Percentiles rank a stretch among this genome's conserved stretches.
Conservation (phyloP, 1,140 invertebrate genomes). For the Cherax destructor region DNA sequence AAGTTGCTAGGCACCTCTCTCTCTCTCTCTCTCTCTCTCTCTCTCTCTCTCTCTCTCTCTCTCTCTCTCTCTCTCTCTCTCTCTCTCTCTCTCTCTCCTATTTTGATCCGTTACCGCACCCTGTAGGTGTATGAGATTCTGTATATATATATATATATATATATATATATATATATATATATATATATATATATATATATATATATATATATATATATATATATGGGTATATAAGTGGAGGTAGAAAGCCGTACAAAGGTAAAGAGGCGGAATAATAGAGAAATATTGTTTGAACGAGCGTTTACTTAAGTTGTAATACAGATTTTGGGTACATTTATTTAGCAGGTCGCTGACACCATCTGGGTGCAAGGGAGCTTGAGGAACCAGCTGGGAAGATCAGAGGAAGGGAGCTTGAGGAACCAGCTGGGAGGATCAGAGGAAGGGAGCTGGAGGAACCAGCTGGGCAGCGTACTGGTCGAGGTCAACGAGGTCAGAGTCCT, state of each 20-base stretch:
- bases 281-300: no score
- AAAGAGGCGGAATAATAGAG: no score
- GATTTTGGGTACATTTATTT: no score
- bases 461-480: conserved; percentile 59
- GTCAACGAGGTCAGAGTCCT: conserved; percentile 54
- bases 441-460: conserved; percentile 46
- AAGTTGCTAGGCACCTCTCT: no score
- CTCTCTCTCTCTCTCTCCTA: conserved; percentile 42
- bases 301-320: no score
- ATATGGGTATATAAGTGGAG: conserved; percentile 14
- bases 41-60: conserved; percentile 49
- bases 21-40: conserved; percentile 39
- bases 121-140: not conserved
- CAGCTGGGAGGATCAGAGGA: conserved; percentile 14
- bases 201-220: conserved; percentile 34
- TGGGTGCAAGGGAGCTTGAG: no score
- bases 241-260: not conserved
- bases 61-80: conserved; percentile 50
- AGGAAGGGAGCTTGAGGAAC: not conserved
- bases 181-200: conserved; percentile 41
- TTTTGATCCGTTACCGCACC: not conserved
- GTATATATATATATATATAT: conserved; percentile 38
- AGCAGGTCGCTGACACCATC: no score
- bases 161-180: conserved; percentile 31
- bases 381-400: no score